Percentiles rank a stretch among this genome's conserved stretches.
Evolutionary conservation across 2,113 vertebrate genomes (phyloP).

Genomic region (Psittacus erithacus): DNA sequence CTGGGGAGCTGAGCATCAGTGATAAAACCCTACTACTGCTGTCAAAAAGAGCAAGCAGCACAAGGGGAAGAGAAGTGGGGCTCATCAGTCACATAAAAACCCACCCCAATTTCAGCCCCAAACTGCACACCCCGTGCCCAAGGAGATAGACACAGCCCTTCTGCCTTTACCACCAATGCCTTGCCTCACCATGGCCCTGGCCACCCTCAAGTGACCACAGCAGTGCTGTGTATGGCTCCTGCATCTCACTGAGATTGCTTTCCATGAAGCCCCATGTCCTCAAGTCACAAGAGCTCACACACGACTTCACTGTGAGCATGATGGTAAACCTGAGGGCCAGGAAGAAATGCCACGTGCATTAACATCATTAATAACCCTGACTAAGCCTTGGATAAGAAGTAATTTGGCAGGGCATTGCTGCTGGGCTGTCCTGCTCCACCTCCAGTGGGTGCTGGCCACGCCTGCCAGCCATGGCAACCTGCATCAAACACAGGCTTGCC

Average conservation of each 20-base stretch:
- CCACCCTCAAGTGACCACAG: not conserved
- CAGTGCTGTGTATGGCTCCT: not conserved
- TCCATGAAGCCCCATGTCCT: not conserved
- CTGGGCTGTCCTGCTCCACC: not conserved
- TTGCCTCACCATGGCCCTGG: not conserved
- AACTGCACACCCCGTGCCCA: not conserved
- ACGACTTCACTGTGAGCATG: accelerated
- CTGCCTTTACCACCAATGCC: not conserved
- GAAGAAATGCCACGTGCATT: not conserved
- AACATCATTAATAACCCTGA: not conserved
- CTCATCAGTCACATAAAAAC: not conserved
- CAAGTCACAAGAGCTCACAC: not conserved
- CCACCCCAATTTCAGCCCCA: not conserved
- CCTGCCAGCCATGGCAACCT: not conserved
- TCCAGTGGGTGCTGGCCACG: accelerated
- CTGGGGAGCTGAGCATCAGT: not conserved
- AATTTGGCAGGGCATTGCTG: not conserved
- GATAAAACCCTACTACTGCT: not conserved
- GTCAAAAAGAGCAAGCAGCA: not conserved
- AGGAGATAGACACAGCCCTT: not conserved
- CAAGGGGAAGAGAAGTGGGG: not conserved
- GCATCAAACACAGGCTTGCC: not conserved
- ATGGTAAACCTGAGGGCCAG: not conserved
- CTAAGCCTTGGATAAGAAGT: accelerated
- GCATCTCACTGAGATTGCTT: not conserved